Evolutionary conservation across 2,888 invertebrate species (phyloP), one percentile per base, ranked within the genome.

Genomic region (Lymantria dispar): DNA sequence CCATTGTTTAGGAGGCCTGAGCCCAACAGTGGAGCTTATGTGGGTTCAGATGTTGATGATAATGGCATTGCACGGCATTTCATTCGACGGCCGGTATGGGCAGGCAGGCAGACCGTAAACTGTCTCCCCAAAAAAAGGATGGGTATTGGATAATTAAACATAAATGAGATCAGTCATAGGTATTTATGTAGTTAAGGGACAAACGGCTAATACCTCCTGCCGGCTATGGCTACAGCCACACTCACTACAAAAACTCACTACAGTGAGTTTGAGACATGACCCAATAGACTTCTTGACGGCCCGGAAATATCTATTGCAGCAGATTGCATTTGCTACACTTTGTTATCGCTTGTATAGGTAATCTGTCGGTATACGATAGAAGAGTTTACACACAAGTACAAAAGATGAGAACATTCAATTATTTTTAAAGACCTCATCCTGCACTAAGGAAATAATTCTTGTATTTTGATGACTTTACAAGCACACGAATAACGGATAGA

Each of bases 321-420:
- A 79, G 83, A 87, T 87, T 81, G 79, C 74, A 79, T 85, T 85
- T 62, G 78, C 69, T 62, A 75, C 69, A 78, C 75, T 78, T 81
- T 64, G 77, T 81, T 79, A 71, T 52, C 53, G 58, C 62, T 56
- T 31, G 7, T 52, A 40, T 7, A 40, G 14, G 22, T 22, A 5
- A 3, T 22, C 22, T 22, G 22, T 22, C 12, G 10, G 10, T 15
- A 40, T 15, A 3, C 7, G 3, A 14, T 15, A 8, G 3, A 7
- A 38, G n/a, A 11, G 22, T n/a, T n/a, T n/a, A 22, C 5, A 22
- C 22, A 22, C 22, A 22, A 5, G 5, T 5, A 22, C 5, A 22
- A 5, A 22, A 22, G 22, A 22, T 22, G 3, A 22, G 22, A 5
- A 38, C 1, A 2, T 38, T n/a, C 3, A 38, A 8, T 8, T 13